These are phyloP conservation scores for Percina caprodes DNA, from an alignment of 2,113 vertebrate species.

Conservation along the genomic window DNA sequence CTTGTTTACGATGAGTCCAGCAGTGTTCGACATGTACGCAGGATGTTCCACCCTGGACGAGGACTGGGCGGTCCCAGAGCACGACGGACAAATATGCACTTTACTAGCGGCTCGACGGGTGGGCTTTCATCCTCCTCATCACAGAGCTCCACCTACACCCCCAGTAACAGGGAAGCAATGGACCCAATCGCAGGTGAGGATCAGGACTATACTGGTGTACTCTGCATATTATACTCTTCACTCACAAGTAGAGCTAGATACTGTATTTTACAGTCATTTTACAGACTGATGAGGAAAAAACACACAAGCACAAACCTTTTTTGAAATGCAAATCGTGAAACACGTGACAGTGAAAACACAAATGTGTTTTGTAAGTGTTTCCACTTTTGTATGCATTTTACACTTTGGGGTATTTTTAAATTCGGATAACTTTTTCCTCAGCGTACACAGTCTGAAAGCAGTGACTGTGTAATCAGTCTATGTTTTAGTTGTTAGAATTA, in stretches of 20 bases:
- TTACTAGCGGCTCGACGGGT: conserved; percentile 96
- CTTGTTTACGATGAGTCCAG: conserved; percentile 93
- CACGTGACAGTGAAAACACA: no score
- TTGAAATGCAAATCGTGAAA: no score
- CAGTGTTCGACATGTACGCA: conserved; percentile 97
- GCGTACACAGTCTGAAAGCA: not conserved
- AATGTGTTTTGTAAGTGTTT: no score
- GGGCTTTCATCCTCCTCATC: conserved; percentile 93
- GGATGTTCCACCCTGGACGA: conserved; percentile 98
- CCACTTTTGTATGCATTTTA: no score
- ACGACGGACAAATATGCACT: conserved; percentile 99
- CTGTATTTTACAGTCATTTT: no score
- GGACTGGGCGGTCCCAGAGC: conserved; percentile 96
- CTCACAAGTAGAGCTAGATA: not conserved
- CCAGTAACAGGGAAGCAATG: conserved; percentile 99
- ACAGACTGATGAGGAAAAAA: not conserved
- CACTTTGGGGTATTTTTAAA: not conserved
- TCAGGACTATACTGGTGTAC: no score
- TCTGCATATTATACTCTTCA: not conserved
- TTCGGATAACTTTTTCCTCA: not conserved
- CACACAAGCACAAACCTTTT: no score
- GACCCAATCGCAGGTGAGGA: conserved; percentile 98
- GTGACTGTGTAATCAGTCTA: not conserved
- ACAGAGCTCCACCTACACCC: conserved; percentile 98
- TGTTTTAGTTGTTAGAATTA: not conserved